phyloP scores from a whole-genome alignment of 2,797 vertebrate species.

The Micropoecilia bifurca region DNA sequence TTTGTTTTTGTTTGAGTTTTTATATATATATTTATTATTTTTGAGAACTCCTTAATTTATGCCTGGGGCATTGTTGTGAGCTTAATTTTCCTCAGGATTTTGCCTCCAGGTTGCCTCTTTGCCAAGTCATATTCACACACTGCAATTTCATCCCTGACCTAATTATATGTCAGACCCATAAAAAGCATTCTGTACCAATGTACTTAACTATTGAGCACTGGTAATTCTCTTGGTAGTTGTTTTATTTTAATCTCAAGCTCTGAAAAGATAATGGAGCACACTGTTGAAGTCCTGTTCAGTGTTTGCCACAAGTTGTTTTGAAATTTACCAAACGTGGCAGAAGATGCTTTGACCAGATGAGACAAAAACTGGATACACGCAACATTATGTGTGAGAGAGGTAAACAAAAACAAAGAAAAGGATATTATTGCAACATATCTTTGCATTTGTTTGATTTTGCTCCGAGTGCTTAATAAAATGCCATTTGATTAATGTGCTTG shows the following conservation, averaged over 20 bases:
- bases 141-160: neutral
- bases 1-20: too few species aligned
- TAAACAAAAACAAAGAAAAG: neutral
- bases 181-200: neutral
- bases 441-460: slow-evolving; percentile 1
- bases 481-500: slow-evolving; percentile 16
- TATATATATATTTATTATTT: neutral
- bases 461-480: slow-evolving; percentile 5
- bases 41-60: slow-evolving; percentile 4
- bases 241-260: neutral
- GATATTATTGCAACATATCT: neutral
- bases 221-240: neutral
- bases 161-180: neutral
- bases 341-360: neutral
- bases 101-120: neutral
- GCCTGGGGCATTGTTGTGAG: slow-evolving; percentile 16
- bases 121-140: neutral
- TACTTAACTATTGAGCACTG: neutral
- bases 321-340: neutral
- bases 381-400: neutral
- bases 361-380: neutral
- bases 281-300: neutral
- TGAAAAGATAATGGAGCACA: neutral
- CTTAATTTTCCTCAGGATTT: neutral
- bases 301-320: neutral